Conservation (phyloP, 2,113 vertebrate species). For the Glaucomys volans region DNA sequence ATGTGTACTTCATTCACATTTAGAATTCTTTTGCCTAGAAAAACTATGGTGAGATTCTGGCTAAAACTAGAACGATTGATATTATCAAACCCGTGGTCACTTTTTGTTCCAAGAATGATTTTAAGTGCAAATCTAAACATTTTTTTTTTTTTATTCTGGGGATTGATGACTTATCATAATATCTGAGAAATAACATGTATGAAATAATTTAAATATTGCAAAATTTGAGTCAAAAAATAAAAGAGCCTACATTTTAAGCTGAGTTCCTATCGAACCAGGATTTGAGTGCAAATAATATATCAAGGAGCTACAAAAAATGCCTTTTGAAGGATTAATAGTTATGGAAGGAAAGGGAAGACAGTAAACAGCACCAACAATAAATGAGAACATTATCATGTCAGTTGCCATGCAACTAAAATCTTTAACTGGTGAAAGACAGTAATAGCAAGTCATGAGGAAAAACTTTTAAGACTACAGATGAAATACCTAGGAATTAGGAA, state of each 20-base stretch:
- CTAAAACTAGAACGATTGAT: background rate
- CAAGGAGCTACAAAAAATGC: background rate
- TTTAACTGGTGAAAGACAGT: background rate
- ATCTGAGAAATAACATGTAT: background rate
- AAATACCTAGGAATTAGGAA: background rate
- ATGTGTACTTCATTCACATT: background rate
- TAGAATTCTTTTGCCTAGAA: background rate
- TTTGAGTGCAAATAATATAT: background rate
- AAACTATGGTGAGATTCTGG: background rate
- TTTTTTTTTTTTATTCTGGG: background rate
- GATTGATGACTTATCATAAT: background rate
- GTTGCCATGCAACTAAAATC: background rate
- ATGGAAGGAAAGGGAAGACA: background rate
- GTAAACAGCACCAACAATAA: background rate
- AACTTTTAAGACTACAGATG: background rate
- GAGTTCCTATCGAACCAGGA: background rate
- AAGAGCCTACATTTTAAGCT: background rate
- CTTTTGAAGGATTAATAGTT: background rate
- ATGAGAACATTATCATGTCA: background rate
- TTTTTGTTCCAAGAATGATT: background rate
- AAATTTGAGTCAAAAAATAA: background rate
- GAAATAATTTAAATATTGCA: constrained; percentile 6
- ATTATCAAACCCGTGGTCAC: background rate
- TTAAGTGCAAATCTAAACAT: background rate
- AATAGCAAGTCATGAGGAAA: background rate